phyloP scores from a whole-genome alignment of 2,888 invertebrate species.

The Cynaeus angustus region DNA sequence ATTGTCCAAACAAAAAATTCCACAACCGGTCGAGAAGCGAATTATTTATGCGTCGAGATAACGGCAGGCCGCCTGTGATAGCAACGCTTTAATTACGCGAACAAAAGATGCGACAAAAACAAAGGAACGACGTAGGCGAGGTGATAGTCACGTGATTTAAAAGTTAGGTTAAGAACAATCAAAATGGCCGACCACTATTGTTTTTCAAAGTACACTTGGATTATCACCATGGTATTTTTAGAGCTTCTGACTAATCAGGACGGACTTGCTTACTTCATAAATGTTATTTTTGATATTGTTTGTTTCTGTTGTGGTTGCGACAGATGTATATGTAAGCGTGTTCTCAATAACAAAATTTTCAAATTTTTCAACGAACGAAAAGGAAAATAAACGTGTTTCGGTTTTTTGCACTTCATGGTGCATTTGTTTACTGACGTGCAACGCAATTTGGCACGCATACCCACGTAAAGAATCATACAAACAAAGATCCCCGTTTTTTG shows the following conservation, averaged over 20 bases:
- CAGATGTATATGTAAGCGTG: conserved; percentile 9
- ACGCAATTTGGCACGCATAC: too few species aligned
- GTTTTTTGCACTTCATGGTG: too few species aligned
- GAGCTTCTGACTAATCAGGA: conserved; percentile 22
- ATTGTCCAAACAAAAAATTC: conserved; percentile 35
- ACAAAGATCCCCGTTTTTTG: too few species aligned
- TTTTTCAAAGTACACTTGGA: not conserved
- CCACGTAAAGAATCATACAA: too few species aligned
- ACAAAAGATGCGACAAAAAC: conserved; percentile 40
- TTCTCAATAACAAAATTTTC: not conserved
- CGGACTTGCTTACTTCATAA: conserved; percentile 22
- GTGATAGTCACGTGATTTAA: conserved; percentile 24
- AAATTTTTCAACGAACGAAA: not conserved
- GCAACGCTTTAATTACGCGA: conserved; percentile 34
- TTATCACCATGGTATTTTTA: conserved; percentile 31
- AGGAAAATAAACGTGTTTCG: not conserved
- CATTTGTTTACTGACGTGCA: too few species aligned
- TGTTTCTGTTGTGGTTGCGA: conserved; percentile 35
- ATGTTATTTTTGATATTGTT: conserved; percentile 36
- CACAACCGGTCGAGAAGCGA: conserved; percentile 15
- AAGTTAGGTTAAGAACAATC: conserved; percentile 26
- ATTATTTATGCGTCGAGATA: conserved; percentile 42
- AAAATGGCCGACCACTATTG: not conserved
- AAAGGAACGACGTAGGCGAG: conserved; percentile 37
- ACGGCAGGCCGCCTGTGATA: conserved; percentile 29